phyloP scores from a whole-genome alignment of 2,888 invertebrate species.

The Oscheius myriophilus region DNA sequence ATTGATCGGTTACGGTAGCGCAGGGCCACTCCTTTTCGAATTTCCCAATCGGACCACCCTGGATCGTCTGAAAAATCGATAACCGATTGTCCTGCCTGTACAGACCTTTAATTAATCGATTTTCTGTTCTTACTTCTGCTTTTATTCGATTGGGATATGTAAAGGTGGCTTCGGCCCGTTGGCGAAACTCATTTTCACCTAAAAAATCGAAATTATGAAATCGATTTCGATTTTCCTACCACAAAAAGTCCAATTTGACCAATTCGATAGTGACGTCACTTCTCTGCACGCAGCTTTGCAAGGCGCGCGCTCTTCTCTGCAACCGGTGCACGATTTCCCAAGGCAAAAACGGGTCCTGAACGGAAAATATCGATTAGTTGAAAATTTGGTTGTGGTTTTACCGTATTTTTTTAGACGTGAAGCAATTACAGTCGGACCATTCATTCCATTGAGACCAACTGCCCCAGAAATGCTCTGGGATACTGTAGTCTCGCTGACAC shows the following conservation, averaged over 20 bases:
- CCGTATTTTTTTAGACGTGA: neutral
- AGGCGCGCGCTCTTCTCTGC: neutral
- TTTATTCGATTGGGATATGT: no score
- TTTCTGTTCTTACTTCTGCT: no score
- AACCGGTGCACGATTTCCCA: constrained; percentile 12
- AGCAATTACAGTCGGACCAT: constrained; percentile 19
- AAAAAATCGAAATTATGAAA: no score
- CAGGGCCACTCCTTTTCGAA: constrained; percentile 18
- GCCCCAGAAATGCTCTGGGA: constrained; percentile 24
- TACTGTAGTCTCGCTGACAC: neutral
- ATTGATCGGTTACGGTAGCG: constrained; percentile 7
- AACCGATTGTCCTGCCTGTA: no score
- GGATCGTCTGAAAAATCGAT: neutral
- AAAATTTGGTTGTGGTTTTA: neutral
- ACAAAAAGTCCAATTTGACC: constrained; percentile 5
- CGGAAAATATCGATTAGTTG: neutral
- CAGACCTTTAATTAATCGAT: no score
- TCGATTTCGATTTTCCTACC: neutral
- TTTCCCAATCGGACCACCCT: constrained; percentile 16
- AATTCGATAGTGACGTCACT: neutral
- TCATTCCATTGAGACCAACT: constrained; percentile 15
- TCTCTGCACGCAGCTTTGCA: neutral
- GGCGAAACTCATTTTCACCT: no score
- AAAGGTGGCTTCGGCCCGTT: no score
- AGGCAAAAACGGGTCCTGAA: constrained; percentile 12